Base-by-base conservation (phyloP, 2,113 vertebrate genomes). In the Cynocephalus volans region DNA sequence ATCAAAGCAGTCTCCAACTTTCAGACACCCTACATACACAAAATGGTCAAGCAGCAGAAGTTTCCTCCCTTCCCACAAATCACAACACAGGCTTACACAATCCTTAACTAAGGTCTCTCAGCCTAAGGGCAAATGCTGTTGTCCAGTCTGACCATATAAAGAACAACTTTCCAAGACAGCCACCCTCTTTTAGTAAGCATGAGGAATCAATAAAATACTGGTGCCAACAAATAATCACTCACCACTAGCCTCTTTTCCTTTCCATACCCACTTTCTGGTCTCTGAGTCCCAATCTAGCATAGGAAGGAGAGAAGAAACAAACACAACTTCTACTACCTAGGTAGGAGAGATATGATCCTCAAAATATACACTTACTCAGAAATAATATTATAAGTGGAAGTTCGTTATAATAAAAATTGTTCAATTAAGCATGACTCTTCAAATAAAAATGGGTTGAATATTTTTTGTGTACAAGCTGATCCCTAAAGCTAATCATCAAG, bases 391-490 rank as follows among this genome's bases (percentile, higher is more conserved):
- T n/a, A 79, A 91, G 8, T 36, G 19, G 65, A n/a, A 86, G 48
- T 65, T 58, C 19, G 31, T 83, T 52, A 90, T 5, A 26, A 50
- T 36, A 73, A 90, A 90, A 94, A 41, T 3, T 69, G 24, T 73
- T 84, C 72, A 89, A 65, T 62, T 67, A 75, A 75, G 21, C 24
- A 18, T 50, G n/a, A 81, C 56, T 88, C 81, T 92, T 75, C 87
- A 90, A 95, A 28, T 90, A 93, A 96, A 50, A 93, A 70, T 31
- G 28, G 36, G 65, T 26, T 96, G 48, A 95, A 65, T 62, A 45
- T 41, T n/a, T 81, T 93, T 83, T 58, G 48, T 64, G 41, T 50
- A 21, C 65, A 8, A 73, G 31, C 36, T 88, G 65, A 90, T 70
- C 33, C 33, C 80, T 81, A 21, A 84, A 96, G 28, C 36, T 79